A percentile compares a stretch with the other conserved stretches of the same genome.
Evolutionary conservation across 2,797 vertebrate species (phyloP).

Genomic region (Sebastes kiyomatsui): DNA sequence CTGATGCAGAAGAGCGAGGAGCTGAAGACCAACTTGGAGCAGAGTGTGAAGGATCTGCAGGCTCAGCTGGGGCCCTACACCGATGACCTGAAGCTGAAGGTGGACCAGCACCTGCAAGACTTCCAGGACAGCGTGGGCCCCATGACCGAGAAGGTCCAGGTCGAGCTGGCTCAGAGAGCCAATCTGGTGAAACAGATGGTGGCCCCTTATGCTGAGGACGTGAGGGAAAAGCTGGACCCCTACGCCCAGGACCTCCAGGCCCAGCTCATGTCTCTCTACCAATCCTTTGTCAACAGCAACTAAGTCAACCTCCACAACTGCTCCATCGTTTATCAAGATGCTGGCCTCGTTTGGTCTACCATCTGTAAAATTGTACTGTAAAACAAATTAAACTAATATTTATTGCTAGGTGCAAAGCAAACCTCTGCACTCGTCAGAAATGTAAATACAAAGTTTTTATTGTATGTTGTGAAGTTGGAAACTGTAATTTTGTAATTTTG

Average conservation of each 20-base stretch:
- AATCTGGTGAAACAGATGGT: slow-evolving; percentile 78
- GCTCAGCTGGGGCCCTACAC: slow-evolving; percentile 80
- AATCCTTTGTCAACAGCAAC: slow-evolving; percentile 65
- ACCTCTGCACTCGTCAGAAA: slow-evolving; percentile 44
- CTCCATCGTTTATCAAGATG: slow-evolving; percentile 6
- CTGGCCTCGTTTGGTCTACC: slow-evolving; percentile 37
- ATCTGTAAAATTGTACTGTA: slow-evolving; percentile 43
- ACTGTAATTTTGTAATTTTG: slow-evolving; percentile 39
- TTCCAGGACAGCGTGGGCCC: slow-evolving; percentile 78
- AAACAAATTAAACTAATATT: slow-evolving; percentile 62
- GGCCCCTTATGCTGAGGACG: slow-evolving; percentile 82
- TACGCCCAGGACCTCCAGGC: slow-evolving; percentile 79
- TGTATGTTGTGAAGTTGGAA: slow-evolving; percentile 34
- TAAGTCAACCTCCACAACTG: slow-evolving; percentile 46
- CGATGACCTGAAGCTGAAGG: slow-evolving; percentile 77
- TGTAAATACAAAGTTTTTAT: slow-evolving; percentile 69
- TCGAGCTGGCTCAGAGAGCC: slow-evolving; percentile 72
- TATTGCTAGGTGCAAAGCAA: slow-evolving; percentile 60
- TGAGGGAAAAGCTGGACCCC: slow-evolving; percentile 78
- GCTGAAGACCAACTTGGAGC: slow-evolving; percentile 75
- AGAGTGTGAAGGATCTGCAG: slow-evolving; percentile 80
- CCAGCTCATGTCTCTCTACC: slow-evolving; percentile 75
- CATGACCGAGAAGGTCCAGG: slow-evolving; percentile 74
- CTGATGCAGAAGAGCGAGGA: slow-evolving; percentile 81
- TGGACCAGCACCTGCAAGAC: slow-evolving; percentile 77